These are phyloP conservation scores for Anas bahamensis DNA, from an alignment of 2,797 vertebrate genomes.

Conservation along the genomic window DNA sequence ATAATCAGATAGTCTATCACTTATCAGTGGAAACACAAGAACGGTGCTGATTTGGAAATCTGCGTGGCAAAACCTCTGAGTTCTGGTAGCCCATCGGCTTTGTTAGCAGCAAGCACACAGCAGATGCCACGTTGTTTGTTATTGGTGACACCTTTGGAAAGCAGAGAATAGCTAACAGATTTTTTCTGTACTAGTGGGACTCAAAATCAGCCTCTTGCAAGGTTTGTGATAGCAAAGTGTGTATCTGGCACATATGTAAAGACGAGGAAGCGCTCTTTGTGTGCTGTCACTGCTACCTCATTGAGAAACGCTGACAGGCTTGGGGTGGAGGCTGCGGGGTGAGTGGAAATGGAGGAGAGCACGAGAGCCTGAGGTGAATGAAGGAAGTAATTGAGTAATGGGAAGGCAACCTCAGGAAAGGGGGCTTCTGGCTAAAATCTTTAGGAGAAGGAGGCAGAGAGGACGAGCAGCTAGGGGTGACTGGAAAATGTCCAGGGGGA, in stretches of 20 bases:
- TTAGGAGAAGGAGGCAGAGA: neutral
- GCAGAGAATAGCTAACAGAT: constrained; percentile 44
- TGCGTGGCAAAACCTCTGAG: neutral
- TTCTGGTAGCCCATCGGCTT: neutral
- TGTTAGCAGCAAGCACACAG: neutral
- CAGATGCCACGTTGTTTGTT: constrained; percentile 55
- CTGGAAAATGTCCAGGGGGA: neutral
- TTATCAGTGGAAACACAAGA: neutral
- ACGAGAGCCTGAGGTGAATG: neutral
- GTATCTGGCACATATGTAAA: neutral
- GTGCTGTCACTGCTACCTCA: neutral
- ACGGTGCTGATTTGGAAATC: neutral
- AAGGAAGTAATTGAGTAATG: neutral
- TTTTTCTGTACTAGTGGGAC: constrained; percentile 16
- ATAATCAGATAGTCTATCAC: neutral
- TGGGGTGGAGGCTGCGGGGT: neutral
- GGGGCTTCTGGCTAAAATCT: neutral
- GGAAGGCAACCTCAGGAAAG: neutral
- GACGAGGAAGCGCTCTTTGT: neutral
- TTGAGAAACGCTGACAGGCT: neutral
- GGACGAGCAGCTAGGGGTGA: neutral
- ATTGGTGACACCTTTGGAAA: constrained; percentile 53
- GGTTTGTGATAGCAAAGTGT: neutral
- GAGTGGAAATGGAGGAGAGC: neutral
- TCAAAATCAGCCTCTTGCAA: constrained; percentile 18